These are phyloP conservation scores for Cryptotis parvus DNA, from an alignment of 2,113 vertebrate species.

Conservation along the genomic window DNA sequence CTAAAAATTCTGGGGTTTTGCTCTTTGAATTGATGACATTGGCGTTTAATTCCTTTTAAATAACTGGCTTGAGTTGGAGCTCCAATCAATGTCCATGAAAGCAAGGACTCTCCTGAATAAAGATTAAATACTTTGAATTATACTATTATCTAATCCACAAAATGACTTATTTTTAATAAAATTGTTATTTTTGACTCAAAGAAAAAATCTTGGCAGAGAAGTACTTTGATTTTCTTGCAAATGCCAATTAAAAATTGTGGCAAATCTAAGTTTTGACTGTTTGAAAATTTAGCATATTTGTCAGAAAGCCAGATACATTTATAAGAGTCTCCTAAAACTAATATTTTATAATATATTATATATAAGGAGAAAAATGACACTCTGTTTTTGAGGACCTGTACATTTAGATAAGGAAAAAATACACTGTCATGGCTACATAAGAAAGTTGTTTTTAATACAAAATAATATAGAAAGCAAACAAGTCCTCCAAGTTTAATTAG, in stretches of 20 bases:
- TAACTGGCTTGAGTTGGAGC: too few relatives aligned
- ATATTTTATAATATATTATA: not conserved
- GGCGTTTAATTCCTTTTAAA: too few relatives aligned
- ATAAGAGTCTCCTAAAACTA: not conserved
- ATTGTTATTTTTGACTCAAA: too few relatives aligned
- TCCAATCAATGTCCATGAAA: too few relatives aligned
- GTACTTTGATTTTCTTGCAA: not conserved
- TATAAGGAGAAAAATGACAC: not conserved
- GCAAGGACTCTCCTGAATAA: too few relatives aligned
- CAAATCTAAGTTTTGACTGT: not conserved
- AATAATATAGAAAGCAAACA: not conserved
- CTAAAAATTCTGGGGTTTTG: too few relatives aligned
- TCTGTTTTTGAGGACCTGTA: not conserved
- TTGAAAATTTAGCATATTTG: slow-evolving; percentile 2
- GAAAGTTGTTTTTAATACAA: not conserved
- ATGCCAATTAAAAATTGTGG: not conserved
- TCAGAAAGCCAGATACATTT: not conserved
- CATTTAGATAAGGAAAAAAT: not conserved
- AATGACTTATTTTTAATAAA: too few relatives aligned
- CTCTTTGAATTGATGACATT: too few relatives aligned
- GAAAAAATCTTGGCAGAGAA: not conserved
- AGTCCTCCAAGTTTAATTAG: not conserved
- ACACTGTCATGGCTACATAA: not conserved
- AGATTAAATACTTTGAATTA: too few relatives aligned
- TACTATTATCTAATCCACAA: too few relatives aligned